Base-by-base conservation (phyloP, 2,888 invertebrate species). In the Mycogona germanica region DNA sequence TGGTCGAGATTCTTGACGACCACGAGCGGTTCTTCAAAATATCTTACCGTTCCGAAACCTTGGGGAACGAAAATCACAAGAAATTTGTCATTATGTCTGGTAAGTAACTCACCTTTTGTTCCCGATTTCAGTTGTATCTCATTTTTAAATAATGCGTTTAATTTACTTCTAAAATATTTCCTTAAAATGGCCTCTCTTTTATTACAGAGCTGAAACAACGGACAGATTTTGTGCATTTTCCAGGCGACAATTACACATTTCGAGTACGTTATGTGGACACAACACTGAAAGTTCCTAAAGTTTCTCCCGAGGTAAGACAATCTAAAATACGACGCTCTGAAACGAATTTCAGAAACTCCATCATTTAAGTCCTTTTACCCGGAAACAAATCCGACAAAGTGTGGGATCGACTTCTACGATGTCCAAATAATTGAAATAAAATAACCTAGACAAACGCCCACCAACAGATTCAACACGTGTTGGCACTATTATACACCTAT, bases 1-100 rank as follows among this genome's bases (percentile, higher is more conserved):
- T 29, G 23, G 51, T 51, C 28, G 42, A 42, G 30, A 40, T 51
- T n/a, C 19, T 51, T 6, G 29, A 41, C 19, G 51, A 51, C 21
- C 14, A 25, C 2, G 30, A 40, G 28, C 40, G 32, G 5, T 51
- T 51, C 29, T 51, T 51, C 21, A 51, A 38, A n/a, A 14, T 51
- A 14, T 17, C 51, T 28, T 9, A 29, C 3, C 19, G 3, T 6
- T 19, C 26, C 7, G 12, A 5, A 23, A n/a, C n/a, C 7, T n/a
- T 45, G n/a, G 6, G n/a, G n/a, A n/a, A 32, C 9, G 26, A n/a
- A 12, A 5, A n/a, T 23, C 7, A 45, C 9, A 17, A 12, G 7
- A 12, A 32, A 1, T 32, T 6, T 1, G 14, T 5, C 23, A 12
- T n/a, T 37, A 49, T 6, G 1, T 5, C 2, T 2, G 6, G 37